Base-by-base conservation (phyloP, 2,797 vertebrate species). In the Hydrophis major region DNA sequence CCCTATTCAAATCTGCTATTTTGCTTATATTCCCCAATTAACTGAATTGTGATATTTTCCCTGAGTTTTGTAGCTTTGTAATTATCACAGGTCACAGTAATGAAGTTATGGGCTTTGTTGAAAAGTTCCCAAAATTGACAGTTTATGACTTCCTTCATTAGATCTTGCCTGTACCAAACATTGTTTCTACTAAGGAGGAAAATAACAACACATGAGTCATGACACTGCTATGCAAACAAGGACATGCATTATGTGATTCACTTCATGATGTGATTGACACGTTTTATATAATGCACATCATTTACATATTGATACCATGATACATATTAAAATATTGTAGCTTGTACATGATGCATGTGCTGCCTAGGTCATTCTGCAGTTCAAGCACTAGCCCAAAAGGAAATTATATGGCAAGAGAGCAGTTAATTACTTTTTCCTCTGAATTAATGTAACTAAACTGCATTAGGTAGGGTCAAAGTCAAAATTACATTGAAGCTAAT, bases 1-100 rank as follows among this genome's bases (percentile, higher is more conserved):
- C 25, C 10, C 92, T 4, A 91, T 50, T 87, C 92, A 63, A n/a
- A 92, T 93, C 25, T 32, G 93, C 95, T 91, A 88, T 88, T 93
- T 16, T 55, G 78, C 93, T 86, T 2, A 5, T 94, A 92, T 93
- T 22, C 28, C 14, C 7, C 12, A 2, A n/a, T 83, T 83, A 91
- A 14, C 50, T 1, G n/a, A 27, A 78, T 20, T 53, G 20, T n/a
- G 11, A 18, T 18, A 25, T 56, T 56, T 32, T 14, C 63, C 4
- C 66, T 78, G 53, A 56, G 3, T 74, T 90, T 90, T 89, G 37
- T 57, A 55, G 37, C 20, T 83, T 83, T 47, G 74, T 83, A 47
- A 47, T 42, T 47, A 47, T 47, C 20, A 25, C 10, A 25, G 20
- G 4, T 83, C 74, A 83, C 20, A 83, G 37, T 83, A 22, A 78